These are phyloP conservation scores for Oncorhynchus gorbuscha DNA, from an alignment of 2,113 vertebrate species.

Conservation along the genomic window DNA sequence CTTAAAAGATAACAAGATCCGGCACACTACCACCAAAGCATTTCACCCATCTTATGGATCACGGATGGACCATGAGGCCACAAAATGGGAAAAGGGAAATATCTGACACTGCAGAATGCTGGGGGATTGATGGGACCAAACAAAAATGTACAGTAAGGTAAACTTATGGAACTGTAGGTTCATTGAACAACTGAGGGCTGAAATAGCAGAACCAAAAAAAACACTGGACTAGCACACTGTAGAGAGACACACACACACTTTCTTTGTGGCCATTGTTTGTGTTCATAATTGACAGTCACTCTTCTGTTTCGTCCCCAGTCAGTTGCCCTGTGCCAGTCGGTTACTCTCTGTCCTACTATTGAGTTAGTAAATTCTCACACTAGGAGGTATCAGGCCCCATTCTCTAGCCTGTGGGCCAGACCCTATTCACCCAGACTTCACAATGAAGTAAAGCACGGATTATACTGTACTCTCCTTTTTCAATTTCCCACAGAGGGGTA, in stretches of 20 bases:
- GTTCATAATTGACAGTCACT: too few species aligned
- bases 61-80: not conserved
- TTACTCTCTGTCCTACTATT: not conserved
- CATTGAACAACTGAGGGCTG: too few species aligned
- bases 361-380: too few species aligned
- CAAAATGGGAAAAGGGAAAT: not conserved
- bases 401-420: not conserved
- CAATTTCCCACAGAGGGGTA: not conserved
- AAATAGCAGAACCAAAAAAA: too few species aligned
- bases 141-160: not conserved
- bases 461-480: not conserved
- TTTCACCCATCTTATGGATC: too few species aligned
- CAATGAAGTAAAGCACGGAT: slow-evolving; percentile 12
- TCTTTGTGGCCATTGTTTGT: too few species aligned
- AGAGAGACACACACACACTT: too few species aligned
- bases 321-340: not conserved
- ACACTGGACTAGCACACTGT: too few species aligned
- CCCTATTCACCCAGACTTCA: not conserved
- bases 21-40: too few species aligned
- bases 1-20: too few species aligned
- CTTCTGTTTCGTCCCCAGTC: not conserved
- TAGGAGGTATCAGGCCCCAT: not conserved
- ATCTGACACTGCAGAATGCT: not conserved
- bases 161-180: too few species aligned
- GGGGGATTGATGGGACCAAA: not conserved